These are phyloP conservation scores for Pristionchus arcanus DNA, from an alignment of 2,888 invertebrate species.

Conservation along the genomic window DNA sequence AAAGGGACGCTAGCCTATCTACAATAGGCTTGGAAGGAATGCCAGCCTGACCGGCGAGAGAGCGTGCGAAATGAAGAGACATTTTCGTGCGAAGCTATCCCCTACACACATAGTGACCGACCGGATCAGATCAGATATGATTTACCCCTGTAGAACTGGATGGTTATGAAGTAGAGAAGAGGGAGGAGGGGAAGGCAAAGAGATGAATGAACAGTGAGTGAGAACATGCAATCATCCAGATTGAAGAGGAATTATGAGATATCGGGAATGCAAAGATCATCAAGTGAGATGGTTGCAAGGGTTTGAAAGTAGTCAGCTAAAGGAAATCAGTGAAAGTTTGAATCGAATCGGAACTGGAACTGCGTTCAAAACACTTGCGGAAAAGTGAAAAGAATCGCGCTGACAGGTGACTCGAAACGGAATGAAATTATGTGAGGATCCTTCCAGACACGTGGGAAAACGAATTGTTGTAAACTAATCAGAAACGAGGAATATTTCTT, in stretches of 20 bases:
- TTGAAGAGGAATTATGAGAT: neutral
- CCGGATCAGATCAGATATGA: slow-evolving; percentile 42
- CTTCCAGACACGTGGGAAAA: neutral
- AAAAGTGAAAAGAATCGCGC: neutral
- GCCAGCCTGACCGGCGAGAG: no score
- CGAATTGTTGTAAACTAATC: neutral
- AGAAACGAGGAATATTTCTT: no score
- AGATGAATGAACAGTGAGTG: neutral
- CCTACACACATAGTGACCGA: slow-evolving; percentile 4
- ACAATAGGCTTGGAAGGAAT: no score
- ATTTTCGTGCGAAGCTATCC: neutral
- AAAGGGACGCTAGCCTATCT: neutral
- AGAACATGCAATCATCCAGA: slow-evolving; percentile 23
- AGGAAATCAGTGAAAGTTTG: neutral
- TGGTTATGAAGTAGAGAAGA: neutral
- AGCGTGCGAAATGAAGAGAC: no score
- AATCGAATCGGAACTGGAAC: neutral
- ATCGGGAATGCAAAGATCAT: neutral
- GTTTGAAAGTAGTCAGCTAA: neutral
- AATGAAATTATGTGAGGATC: neutral
- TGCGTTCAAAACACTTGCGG: neutral
- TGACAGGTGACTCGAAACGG: neutral
- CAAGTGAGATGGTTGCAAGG: neutral
- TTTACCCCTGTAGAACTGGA: slow-evolving; percentile 40
- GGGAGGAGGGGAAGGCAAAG: neutral